These are phyloP conservation scores for Orchesella flavescens DNA, from an alignment of 2,888 invertebrate genomes.

Conservation along the genomic window DNA sequence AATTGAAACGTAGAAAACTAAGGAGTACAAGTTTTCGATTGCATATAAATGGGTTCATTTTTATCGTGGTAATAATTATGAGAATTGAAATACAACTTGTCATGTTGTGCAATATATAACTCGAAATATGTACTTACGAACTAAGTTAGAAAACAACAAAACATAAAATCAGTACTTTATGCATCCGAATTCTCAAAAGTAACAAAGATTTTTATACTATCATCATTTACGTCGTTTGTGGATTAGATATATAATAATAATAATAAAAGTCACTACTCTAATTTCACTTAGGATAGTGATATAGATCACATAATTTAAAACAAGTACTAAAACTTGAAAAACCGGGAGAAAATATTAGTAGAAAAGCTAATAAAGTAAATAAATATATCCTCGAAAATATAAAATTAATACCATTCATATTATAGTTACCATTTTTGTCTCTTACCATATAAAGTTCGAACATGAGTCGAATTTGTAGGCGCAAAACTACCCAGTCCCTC, in stretches of 20 bases:
- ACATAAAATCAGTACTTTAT: too few relatives aligned
- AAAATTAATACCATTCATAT: not conserved
- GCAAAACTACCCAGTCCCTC: not conserved
- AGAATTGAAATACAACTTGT: too few relatives aligned
- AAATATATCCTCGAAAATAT: too few relatives aligned
- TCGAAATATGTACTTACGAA: too few relatives aligned
- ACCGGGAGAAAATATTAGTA: not conserved
- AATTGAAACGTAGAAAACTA: too few relatives aligned
- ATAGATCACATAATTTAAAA: not conserved
- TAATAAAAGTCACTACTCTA: not conserved
- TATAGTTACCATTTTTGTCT: not conserved
- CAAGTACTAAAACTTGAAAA: not conserved
- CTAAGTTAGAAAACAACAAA: too few relatives aligned
- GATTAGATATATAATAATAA: not conserved
- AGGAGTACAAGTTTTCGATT: too few relatives aligned
- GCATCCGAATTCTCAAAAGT: constrained; percentile 28
- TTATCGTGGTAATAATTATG: too few relatives aligned
- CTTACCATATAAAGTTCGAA: not conserved
- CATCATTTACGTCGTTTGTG: not conserved
- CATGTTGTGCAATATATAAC: too few relatives aligned
- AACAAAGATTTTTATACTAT: constrained; percentile 39
- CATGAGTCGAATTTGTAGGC: not conserved
- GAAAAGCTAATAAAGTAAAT: too few relatives aligned
- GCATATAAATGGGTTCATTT: too few relatives aligned
- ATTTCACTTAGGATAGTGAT: not conserved